Evolutionary conservation across 1,140 invertebrate genomes (phyloP), one percentile per base, ranked within the genome.

Genomic region (Zaprionus lachaisei): DNA sequence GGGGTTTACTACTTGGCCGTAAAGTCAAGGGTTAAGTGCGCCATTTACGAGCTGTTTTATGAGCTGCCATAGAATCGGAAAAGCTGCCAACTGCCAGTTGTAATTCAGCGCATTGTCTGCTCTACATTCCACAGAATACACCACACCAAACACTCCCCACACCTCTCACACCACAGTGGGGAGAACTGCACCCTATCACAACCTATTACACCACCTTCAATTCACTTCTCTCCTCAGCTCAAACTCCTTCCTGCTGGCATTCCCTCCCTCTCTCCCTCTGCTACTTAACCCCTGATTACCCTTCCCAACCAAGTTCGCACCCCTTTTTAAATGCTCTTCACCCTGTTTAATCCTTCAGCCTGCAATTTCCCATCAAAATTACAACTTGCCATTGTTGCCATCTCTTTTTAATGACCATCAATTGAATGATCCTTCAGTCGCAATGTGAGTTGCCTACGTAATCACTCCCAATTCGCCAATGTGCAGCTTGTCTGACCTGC

Each of bases 21-120:
- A 72, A 76, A 76, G 56, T 64, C 72, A 75, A 76, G 54, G 68
- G 73, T 64, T 76, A 76, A 76, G 58, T 70, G 49, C 60, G 47
- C 41, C 49, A 68, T 72, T 67, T 56, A 63, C 70, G 51, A 73
- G 60, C 75, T 77, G 49, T 69, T 90, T 90, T 89, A 90, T 72
- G 63, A 78, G 58, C 78, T 84, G 85, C 71, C 66, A 79, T 79
- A 54, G 37, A 51, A 72, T 67, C 37, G 47, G 49, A 69, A 69
- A 41, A 69, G 31, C 57, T 20, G n/a, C 28, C 47, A 66, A 66
- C 28, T 68, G 72, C 26, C 51, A 56, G 62, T 55, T 49, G 49
- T 61, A 49, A 49, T 67, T 58, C 72, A 70, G 49, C 41, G 41
- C 37, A 47, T 49, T 69, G 55, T 72, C 56, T 66, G 69, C 38